Base-by-base conservation (phyloP, 2,113 vertebrate genomes). In the Chaetodon trifascialis region DNA sequence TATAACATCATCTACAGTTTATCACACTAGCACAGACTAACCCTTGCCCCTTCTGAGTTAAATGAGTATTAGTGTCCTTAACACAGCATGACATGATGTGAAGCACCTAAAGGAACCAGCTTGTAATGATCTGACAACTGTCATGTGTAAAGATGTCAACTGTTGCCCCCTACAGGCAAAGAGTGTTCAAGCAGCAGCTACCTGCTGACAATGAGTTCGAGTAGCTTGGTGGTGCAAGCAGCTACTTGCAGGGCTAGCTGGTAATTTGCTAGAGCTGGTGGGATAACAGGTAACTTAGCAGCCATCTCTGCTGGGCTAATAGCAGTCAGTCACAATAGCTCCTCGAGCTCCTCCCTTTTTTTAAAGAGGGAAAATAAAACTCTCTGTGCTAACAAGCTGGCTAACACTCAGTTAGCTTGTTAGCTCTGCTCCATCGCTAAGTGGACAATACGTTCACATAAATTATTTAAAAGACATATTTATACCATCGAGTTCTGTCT, bases 81-180 rank as follows among this genome's bases (percentile, higher is more conserved):
- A 52, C 42, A 23, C 8, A 63, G 15, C 65, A n/a, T 60, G 71
- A 30, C 73, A 34, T 54, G n/a, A 74, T 47, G 58, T 66, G 66
- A 82, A 65, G 34, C 58, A 70, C 72, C 65, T n/a, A 34, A 40
- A 40, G 15, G 21, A 87, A 44, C 17, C 17, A 71, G 38, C 15
- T 47, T 58, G 9, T 15, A 44, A 52, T 7, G 25, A 40, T 79
- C 6, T 62, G 12, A 64, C 42, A 47, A 62, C 6, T 68, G 15
- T 75, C 19, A 23, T 25, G 2, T 11, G 8, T 60, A 40, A 10
- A 23, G 51, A 23, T 25, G 55, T 12, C 30, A 55, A 7, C 52
- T 16, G 21, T 36, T 5, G 7, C 19, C 72, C 67, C 49, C 47
- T 60, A 30, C 73, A 67, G 10, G 8, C 52, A 56, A 46, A 60